Evolutionary conservation across 2,797 vertebrate genomes (phyloP).

Genomic region (Pipistrellus pipistrellus): DNA sequence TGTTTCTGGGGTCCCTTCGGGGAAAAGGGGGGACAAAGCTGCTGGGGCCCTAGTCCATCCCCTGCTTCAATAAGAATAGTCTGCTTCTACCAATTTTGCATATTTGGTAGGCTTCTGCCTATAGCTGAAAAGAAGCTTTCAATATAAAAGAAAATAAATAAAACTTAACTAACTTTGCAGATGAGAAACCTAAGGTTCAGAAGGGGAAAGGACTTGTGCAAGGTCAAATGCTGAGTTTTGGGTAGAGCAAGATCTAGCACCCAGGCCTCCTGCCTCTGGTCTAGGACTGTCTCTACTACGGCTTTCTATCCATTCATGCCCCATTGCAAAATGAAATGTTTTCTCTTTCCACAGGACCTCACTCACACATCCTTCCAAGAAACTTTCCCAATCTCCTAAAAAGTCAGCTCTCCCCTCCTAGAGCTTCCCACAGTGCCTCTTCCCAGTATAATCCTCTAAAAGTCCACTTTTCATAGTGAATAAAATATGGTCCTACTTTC

Average conservation of each 20-base stretch:
- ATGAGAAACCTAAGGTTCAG: background rate
- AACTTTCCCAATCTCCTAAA: background rate
- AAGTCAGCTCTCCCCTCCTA: background rate
- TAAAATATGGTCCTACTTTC: background rate
- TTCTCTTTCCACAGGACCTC: background rate
- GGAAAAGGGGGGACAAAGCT: fast-evolving
- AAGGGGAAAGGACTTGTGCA: background rate
- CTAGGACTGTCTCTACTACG: background rate
- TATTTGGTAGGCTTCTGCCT: background rate
- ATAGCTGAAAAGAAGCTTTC: background rate
- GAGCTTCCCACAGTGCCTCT: background rate
- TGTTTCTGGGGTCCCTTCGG: background rate
- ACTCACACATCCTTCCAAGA: background rate
- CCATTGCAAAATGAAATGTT: background rate
- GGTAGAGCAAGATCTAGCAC: background rate
- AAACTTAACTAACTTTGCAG: background rate
- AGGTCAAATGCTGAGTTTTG: background rate
- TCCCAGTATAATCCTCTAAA: background rate
- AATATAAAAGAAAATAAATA: background rate
- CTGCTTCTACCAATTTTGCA: background rate
- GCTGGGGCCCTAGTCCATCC: background rate
- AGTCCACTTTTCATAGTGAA: background rate
- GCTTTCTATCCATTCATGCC: background rate
- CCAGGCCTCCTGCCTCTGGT: background rate
- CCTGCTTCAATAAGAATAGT: background rate